These are phyloP conservation scores for Hydraecia micacea DNA, from an alignment of 2,888 invertebrate genomes.

Conservation along the genomic window DNA sequence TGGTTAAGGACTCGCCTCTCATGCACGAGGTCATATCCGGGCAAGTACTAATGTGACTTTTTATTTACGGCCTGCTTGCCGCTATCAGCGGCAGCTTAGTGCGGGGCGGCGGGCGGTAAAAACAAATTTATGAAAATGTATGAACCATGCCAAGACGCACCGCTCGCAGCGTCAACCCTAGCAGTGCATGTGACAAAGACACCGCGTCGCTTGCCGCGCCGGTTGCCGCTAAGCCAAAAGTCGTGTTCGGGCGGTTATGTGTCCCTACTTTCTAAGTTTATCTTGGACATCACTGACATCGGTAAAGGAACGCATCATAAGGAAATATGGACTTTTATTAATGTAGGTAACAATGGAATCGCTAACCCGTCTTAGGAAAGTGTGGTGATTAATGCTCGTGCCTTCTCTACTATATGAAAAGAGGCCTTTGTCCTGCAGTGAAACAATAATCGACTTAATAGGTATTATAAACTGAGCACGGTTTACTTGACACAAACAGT, in stretches of 20 bases:
- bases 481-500: not conserved
- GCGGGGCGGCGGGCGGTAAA: too few species aligned
- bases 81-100: too few species aligned
- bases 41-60: not conserved
- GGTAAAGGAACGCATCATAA: not conserved
- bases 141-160: too few species aligned
- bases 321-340: not conserved
- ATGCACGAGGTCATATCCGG: not conserved
- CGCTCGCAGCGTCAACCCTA: too few species aligned
- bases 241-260: too few species aligned
- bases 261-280: not conserved
- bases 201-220: too few species aligned
- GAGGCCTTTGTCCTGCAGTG: not conserved
- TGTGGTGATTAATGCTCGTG: not conserved
- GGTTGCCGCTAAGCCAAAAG: too few species aligned
- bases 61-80: too few species aligned
- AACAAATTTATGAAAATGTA: too few species aligned
- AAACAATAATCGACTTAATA: not conserved
- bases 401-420: not conserved
- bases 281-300: not conserved
- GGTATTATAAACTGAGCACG: not conserved
- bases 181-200: too few species aligned
- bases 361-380: not conserved
- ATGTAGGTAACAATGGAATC: not conserved
- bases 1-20: not conserved